Base-by-base conservation (phyloP, 1,140 invertebrate genomes). In the Drosophila sechellia region DNA sequence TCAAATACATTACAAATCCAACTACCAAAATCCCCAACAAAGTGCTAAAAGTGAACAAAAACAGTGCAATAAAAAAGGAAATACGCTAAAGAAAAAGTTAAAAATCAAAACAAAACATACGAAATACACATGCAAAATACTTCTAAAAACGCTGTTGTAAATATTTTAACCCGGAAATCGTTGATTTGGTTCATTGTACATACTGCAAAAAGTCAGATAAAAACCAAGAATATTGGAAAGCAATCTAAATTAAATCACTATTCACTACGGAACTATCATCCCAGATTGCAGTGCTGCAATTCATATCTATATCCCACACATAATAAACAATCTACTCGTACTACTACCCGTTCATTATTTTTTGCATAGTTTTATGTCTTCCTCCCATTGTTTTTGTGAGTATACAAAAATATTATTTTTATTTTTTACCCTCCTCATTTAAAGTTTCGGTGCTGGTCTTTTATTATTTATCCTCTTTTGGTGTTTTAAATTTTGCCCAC, bases 361-460 rank as follows among this genome's bases (percentile, higher is more conserved):
- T 87, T 61, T 76, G 79, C 79, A 83, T 79, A 77, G 42, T 83
- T 89, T 84, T 89, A 79, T 89, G 79, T 89, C 77, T 79, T 89
- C 72, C 60, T 89, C 85, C 84, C 84, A 84, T 77, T 80, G 68
- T 89, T 89, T 89, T 89, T 89, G 84, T 89, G 80, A 89, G 84
- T 89, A 89, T 89, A 89, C 79, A 89, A 84, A 89, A 89, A 79
- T 77, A 52, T 78, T 84, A 74, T 77, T 74, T 79, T 87, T 87
- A 73, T 53, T 65, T 73, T 73, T 27, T 65, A 50, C 54, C 40
- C 55, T 45, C 15, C 59, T 31, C 35, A 35, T 57, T 43, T 58
- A 15, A 46, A 31, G 42, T 45, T 65, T 53, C 55, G 27, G 12
- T 50, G 25, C 5, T 58, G 31, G 27, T 2, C 31, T 45, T 72